Evolutionary conservation across 2,797 vertebrate species (phyloP), one percentile per base, ranked within the genome.

Genomic region (Gymnocypris eckloni): DNA sequence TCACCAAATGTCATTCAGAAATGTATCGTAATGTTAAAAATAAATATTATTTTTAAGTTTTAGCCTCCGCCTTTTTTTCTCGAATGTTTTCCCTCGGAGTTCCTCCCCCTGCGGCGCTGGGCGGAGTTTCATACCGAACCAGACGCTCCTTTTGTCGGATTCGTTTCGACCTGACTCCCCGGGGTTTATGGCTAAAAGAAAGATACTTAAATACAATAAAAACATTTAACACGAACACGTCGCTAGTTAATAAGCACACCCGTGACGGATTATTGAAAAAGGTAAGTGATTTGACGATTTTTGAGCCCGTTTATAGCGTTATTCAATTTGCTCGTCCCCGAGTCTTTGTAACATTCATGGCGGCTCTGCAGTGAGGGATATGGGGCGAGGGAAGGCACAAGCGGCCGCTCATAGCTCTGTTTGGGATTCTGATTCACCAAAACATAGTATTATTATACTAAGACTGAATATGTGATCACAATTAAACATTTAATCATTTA

Each of bases 71-170:
- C 92, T 94, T 94, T 88, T 87, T 85, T 86, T 85, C 88, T 91
- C 88, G 91, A 91, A 91, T 94, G 93, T 93, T 94, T 94, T 94
- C 90, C 92, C 92, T 90, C 93, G 92, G 95, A 95, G 95, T 94
- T 96, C 95, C 95, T 96, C 95, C 95, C 95, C 95, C 95, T 95
- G 95, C 95, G 95, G 95, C 95, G 95, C 95, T 92, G 95, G 95
- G 95, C 95, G 95, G 95, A 95, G 95, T 96, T 96, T 96, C 95
- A 95, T 93, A 94, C 95, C 95, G 95, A 94, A 94, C 93, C 90
- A 96, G 95, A 95, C 95, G 95, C 95, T 96, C 93, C 94, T 96
- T 95, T 94, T 95, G 95, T 95, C 95, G 95, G 95, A 94, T 96
- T 90, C 93, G 92, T 94, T 95, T 95, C 92, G 93, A 95, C 90